phyloP scores from a whole-genome alignment of 2,113 vertebrate species.

The cat (Felis catus) region F.catus_Fca126_mat1.0 CM031419.1:68435001-68435500 shows the following conservation, averaged over 20 bases:
- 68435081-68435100: neutral
- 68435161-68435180: neutral
- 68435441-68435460: slow-evolving; percentile 58
- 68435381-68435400: slow-evolving; percentile 53
- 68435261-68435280: neutral
- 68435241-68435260: neutral
- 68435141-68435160: slow-evolving; percentile 23
- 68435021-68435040: neutral
- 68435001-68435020: neutral
- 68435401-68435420: slow-evolving; percentile 42
- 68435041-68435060: too few relatives aligned
- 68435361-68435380: slow-evolving; percentile 32
- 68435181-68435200: neutral
- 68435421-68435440: slow-evolving; percentile 42
- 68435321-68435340: neutral
- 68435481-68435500: slow-evolving; percentile 16
- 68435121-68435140: neutral
- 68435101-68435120: neutral
- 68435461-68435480: slow-evolving; percentile 50
- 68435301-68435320: neutral
- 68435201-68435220: neutral
- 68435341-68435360: neutral
- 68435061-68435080: too few relatives aligned
- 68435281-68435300: neutral
- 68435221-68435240: neutral